Evolutionary conservation across 2,888 invertebrate species (phyloP).

Genomic region (Epinotia ramella): DNA sequence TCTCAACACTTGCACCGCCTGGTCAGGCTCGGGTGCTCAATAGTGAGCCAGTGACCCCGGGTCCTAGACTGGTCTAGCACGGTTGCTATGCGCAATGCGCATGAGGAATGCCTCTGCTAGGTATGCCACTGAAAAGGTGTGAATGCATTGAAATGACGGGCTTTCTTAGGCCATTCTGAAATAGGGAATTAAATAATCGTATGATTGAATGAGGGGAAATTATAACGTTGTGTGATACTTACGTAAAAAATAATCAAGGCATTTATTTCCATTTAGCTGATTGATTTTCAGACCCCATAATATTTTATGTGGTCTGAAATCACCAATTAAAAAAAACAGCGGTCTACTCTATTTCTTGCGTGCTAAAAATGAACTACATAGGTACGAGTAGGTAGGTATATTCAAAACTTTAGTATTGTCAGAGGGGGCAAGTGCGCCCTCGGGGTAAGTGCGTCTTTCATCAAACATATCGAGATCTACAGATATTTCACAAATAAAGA

Average conservation of each 20-base stretch:
- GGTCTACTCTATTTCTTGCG: neutral
- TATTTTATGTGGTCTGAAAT: no score
- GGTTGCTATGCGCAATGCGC: conserved; percentile 47
- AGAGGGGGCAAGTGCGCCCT: no score
- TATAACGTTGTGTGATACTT: neutral
- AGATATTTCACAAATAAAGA: no score
- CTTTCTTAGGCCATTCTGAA: neutral
- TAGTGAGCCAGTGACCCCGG: conserved; percentile 62
- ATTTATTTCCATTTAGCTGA: neutral
- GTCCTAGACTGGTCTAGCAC: conserved; percentile 51
- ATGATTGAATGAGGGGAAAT: conserved; percentile 15
- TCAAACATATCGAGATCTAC: no score
- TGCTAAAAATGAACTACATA: no score
- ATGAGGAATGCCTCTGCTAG: conserved; percentile 25
- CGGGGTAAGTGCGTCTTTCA: no score
- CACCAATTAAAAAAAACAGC: no score
- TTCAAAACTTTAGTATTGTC: no score
- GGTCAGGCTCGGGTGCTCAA: conserved; percentile 59
- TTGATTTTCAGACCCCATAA: neutral
- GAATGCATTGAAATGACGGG: no score
- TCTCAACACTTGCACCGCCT: conserved; percentile 22
- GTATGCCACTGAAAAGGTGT: conserved; percentile 5
- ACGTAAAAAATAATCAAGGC: neutral
- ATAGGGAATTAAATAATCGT: neutral
- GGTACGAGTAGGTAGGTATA: no score